Base-by-base conservation (phyloP, 2,797 vertebrate species). In the Characodon lateralis region DNA sequence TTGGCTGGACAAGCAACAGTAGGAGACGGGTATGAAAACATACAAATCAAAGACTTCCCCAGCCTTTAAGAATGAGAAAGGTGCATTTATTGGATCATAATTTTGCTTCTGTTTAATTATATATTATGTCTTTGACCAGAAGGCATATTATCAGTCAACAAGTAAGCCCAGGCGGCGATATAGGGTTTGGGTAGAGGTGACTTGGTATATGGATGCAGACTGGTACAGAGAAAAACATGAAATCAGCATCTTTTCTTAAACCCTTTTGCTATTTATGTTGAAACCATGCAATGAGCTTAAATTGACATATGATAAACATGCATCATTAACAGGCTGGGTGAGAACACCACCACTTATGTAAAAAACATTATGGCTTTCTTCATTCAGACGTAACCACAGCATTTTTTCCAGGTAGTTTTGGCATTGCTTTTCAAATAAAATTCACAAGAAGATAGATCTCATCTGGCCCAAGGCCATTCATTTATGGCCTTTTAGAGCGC, bases 41-140 rank as follows among this genome's bases (percentile, higher is more conserved):
- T 66, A 61, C 41, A 43, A 76, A 56, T 72, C 2, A 72, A 78
- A 79, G 63, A 69, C 77, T 68, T 69, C 20, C 10, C 35, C 43
- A 48, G 12, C 43, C 24, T 41, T 41, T 59, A 26, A 28, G n/a
- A 12, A 26, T 28, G 20, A 28, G 7, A 28, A 26, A 12, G 5
- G 13, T 59, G 58, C 10, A 3, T 26, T 59, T 59, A 58, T 58
- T 58, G 56, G n/a, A 58, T 58, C 24, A n/a, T n/a, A 26, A 58
- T 58, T 26, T 58, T 26, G 56, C 24, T 26, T 58, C 56, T 26
- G 56, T n/a, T 58, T 3, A 58, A n/a, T 58, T 26, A 26, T 2
- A 58, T 58, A 12, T n/a, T 58, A 10, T 10, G 18, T 41, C 12
- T 10, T 41, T 24, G 13, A 39, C 9, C 63, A 65, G 59, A 6